Conservation (phyloP, 2,888 invertebrate genomes). For the Leucophenga maculata region DNA sequence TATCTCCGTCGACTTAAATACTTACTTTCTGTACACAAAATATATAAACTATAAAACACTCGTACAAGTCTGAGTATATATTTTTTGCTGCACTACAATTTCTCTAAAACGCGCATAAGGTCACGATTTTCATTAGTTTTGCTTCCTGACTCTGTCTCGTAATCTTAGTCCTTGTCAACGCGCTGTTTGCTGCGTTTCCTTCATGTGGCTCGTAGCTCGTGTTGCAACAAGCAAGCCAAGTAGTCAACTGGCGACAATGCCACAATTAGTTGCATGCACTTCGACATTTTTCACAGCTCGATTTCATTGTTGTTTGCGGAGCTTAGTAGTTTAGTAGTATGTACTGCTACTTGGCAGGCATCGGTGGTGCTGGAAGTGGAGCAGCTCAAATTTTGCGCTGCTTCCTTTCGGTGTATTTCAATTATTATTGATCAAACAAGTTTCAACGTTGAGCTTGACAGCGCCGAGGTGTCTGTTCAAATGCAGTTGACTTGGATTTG, state of each 20-base stretch:
- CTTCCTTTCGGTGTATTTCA: conserved; percentile 41
- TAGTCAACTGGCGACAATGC: conserved; percentile 47
- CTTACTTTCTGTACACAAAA: conserved; percentile 23
- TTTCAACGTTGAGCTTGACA: conserved; percentile 26
- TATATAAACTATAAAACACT: neutral
- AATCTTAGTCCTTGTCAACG: neutral
- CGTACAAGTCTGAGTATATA: neutral
- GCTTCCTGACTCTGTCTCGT: conserved; percentile 35
- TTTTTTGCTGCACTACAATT: neutral
- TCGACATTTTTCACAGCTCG: conserved; percentile 32
- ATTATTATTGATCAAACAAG: conserved; percentile 67
- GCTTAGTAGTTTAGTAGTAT: neutral
- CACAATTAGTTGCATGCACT: conserved; percentile 60
- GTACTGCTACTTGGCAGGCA: no score
- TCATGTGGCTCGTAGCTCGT: conserved; percentile 23
- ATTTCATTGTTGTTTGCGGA: neutral
- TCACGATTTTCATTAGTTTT: conserved; percentile 69
- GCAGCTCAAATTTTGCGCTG: neutral
- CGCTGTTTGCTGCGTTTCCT: conserved; percentile 14
- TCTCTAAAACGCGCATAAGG: conserved; percentile 44
- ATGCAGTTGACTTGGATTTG: conserved; percentile 22
- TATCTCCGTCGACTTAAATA: no score
- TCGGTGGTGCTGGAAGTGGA: neutral
- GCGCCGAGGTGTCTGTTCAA: conserved; percentile 22
- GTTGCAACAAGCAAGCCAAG: neutral